Evolutionary conservation across 2,797 vertebrate species (phyloP).

Genomic region (Coracias cyanogaster): DNA sequence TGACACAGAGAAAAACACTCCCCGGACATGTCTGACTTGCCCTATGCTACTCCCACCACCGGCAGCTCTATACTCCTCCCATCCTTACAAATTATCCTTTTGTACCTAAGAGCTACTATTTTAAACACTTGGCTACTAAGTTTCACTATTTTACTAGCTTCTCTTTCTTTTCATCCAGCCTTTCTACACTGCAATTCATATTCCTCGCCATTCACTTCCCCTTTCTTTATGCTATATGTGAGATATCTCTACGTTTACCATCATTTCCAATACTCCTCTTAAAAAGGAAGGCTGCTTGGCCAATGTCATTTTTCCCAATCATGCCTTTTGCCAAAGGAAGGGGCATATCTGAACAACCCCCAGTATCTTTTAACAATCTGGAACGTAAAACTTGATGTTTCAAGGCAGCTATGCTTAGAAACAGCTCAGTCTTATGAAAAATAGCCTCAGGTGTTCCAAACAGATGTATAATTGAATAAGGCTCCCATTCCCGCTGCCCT

Average conservation of each 20-base stretch:
- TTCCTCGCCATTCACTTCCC: neutral
- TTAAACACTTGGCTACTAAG: neutral
- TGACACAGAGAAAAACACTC: neutral
- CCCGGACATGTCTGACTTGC: neutral
- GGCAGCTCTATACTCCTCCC: neutral
- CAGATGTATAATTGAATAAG: neutral
- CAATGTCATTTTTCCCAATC: neutral
- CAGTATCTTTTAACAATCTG: neutral
- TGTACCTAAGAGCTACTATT: neutral
- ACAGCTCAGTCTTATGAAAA: neutral
- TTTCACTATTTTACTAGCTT: neutral
- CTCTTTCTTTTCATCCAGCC: neutral
- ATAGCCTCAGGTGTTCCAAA: neutral
- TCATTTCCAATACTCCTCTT: neutral
- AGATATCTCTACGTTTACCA: neutral
- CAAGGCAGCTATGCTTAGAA: neutral
- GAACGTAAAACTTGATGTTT: neutral
- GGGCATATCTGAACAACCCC: neutral
- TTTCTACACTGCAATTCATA: neutral
- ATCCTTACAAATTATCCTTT: neutral
- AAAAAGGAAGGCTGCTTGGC: neutral
- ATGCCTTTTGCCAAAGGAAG: neutral
- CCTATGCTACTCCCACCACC: accelerated
- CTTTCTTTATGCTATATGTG: neutral
- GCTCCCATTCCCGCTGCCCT: neutral